These are phyloP conservation scores for Pseudonaja textilis DNA, from an alignment of 2,113 vertebrate species.

Conservation along the genomic window DNA sequence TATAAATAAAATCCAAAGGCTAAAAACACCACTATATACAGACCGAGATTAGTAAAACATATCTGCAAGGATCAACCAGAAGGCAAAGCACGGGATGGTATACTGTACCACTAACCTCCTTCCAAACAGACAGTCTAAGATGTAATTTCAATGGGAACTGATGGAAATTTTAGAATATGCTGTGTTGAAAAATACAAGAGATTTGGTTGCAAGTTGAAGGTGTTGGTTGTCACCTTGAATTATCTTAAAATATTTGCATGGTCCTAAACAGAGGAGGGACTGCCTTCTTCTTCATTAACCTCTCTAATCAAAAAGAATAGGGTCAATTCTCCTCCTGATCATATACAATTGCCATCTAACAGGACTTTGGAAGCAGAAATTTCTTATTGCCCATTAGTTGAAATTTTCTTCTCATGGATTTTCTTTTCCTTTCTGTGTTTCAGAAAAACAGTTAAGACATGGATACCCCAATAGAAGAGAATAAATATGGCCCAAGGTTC, in stretches of 20 bases:
- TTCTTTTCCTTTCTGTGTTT: not conserved
- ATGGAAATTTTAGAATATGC: not conserved
- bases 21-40: not conserved
- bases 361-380: not conserved
- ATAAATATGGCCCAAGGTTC: not conserved
- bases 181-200: not conserved
- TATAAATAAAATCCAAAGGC: not conserved
- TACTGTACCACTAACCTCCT: not conserved
- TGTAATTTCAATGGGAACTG: not conserved
- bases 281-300: not conserved
- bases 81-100: not conserved
- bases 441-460: not conserved
- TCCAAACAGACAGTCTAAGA: not conserved
- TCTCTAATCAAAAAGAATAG: not conserved
- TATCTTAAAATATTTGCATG: not conserved
- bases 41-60: not conserved
- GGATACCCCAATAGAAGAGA: not conserved
- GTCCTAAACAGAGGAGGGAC: not conserved
- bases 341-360: not conserved
- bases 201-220: not conserved
- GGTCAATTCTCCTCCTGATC: not conserved
- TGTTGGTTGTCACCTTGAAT: not conserved
- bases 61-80: not conserved
- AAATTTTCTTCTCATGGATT: not conserved
- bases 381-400: not conserved